These are phyloP conservation scores for Polyploca ridens DNA, from an alignment of 2,888 invertebrate genomes.

Conservation along the genomic window DNA sequence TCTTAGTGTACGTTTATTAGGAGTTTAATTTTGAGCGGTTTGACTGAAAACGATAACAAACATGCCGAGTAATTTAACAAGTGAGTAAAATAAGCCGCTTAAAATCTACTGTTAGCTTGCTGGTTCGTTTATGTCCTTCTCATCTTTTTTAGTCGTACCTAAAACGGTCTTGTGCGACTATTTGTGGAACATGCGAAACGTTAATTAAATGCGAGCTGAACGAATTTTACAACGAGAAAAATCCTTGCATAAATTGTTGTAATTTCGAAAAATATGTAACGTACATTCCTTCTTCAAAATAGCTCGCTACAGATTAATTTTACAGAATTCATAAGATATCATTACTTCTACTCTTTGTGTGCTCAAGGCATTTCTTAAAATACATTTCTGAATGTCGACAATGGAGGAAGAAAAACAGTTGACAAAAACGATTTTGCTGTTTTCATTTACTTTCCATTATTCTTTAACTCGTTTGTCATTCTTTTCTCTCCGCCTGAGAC, in stretches of 20 bases:
- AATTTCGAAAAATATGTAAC: slow-evolving; percentile 34
- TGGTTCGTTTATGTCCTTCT: background rate
- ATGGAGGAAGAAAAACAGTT: slow-evolving; percentile 67
- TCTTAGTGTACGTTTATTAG: too few relatives aligned
- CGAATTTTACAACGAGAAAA: slow-evolving; percentile 26
- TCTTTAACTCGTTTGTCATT: slow-evolving; percentile 81
- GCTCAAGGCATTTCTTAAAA: slow-evolving; percentile 51
- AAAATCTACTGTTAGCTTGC: background rate
- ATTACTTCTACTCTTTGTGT: slow-evolving; percentile 48
- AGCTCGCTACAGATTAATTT: slow-evolving; percentile 43
- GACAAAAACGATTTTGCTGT: slow-evolving; percentile 79
- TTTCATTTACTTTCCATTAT: slow-evolving; percentile 82
- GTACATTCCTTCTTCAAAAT: slow-evolving; percentile 36
- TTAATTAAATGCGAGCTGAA: slow-evolving; percentile 23
- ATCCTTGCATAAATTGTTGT: slow-evolving; percentile 31
- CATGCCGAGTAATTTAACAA: background rate
- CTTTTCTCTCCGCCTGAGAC: slow-evolving; percentile 70
- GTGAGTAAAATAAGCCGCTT: too few relatives aligned
- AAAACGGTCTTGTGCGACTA: background rate
- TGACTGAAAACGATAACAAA: background rate
- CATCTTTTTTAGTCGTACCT: background rate
- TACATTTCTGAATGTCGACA: slow-evolving; percentile 61
- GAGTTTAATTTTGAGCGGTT: background rate
- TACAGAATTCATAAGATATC: slow-evolving; percentile 52
- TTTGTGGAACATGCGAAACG: slow-evolving; percentile 20